Conservation (phyloP, 2,888 invertebrate species). For the Drosophila austrosaltans region DNA sequence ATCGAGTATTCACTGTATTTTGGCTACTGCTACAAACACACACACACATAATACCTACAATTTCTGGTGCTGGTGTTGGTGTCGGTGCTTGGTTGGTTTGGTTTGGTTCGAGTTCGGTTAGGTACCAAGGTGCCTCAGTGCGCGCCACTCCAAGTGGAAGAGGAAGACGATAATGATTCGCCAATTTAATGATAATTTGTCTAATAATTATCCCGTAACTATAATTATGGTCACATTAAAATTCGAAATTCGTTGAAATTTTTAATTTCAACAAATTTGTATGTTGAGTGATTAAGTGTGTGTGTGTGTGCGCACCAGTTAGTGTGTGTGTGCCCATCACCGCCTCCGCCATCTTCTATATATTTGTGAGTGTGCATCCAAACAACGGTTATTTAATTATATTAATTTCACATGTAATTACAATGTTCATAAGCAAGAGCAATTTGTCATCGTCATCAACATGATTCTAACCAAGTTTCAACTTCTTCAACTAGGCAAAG, state of each 20-base stretch:
- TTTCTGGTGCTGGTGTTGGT: conserved; percentile 5
- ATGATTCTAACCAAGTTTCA: not conserved
- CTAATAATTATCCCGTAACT: conserved; percentile 64
- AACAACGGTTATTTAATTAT: conserved; percentile 25
- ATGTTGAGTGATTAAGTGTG: conserved; percentile 31
- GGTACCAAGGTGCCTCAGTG: conserved; percentile 11
- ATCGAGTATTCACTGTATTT: conserved; percentile 1
- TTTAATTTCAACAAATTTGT: conserved; percentile 63
- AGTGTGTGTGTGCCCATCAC: conserved; percentile 13
- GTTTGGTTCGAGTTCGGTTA: conserved; percentile 7
- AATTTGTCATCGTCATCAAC: conserved; percentile 18
- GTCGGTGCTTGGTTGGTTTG: conserved; percentile 5
- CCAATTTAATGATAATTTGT: conserved; percentile 72
- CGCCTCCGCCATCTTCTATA: conserved; percentile 14
- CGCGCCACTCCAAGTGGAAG: conserved; percentile 37
- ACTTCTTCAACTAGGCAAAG: not conserved
- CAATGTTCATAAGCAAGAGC: conserved; percentile 24
- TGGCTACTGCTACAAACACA: not conserved
- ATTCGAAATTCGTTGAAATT: conserved; percentile 49
- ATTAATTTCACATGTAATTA: conserved; percentile 26
- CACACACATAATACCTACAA: conserved; percentile 8
- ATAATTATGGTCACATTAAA: conserved; percentile 57
- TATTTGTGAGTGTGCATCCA: conserved; percentile 14
- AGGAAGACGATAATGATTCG: conserved; percentile 68
- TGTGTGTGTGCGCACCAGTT: conserved; percentile 1